phyloP scores from a whole-genome alignment of 53 echinoderm and acorn worm genomes.

The Echinometra lucunter region DNA sequence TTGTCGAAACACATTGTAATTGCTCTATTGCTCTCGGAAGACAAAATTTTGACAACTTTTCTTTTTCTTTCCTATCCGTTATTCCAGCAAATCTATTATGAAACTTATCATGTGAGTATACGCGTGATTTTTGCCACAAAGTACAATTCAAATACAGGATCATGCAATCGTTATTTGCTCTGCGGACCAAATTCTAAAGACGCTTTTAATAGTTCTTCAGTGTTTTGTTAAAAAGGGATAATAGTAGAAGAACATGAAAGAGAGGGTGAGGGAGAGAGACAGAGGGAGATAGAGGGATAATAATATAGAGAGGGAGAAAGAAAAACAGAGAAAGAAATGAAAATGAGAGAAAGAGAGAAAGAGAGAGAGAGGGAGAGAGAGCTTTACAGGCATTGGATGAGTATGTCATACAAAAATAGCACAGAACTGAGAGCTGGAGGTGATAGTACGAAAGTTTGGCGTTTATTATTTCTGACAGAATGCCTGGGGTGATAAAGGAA shows the following conservation, averaged over 20 bases:
- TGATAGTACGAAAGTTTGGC: constrained; percentile 21
- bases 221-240: background rate
- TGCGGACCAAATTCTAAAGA: background rate
- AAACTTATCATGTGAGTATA: no score
- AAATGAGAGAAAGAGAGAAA: background rate
- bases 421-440: background rate
- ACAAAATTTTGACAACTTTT: no score
- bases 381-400: background rate
- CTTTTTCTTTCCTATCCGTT: no score
- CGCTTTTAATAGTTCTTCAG: background rate
- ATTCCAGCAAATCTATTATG: no score
- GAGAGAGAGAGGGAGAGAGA: background rate
- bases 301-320: background rate
- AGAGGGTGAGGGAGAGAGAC: background rate
- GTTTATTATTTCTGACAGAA: constrained; percentile 41
- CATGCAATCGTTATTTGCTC: background rate
- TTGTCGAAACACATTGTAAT: no score
- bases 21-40: no score
- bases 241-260: background rate
- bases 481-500: constrained; percentile 17
- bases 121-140: no score
- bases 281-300: background rate
- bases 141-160: no score
- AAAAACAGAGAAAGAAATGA: background rate
- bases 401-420: constrained; percentile 33